phyloP scores from a whole-genome alignment of 2,888 invertebrate species.

The Folsomia manolachei region DNA sequence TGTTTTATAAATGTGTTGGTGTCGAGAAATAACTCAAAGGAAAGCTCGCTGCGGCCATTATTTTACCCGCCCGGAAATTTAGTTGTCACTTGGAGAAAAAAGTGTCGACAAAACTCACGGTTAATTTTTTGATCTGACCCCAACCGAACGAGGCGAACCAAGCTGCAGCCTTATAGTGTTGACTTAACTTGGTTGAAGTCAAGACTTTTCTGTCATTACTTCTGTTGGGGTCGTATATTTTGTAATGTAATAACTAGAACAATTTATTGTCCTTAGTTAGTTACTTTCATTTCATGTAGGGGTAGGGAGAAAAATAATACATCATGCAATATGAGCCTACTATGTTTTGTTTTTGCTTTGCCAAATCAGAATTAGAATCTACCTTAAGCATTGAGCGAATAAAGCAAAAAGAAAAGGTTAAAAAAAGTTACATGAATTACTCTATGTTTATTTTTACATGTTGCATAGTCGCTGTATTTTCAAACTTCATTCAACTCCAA shows the following conservation, averaged over 20 bases:
- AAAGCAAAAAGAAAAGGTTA: too few relatives aligned
- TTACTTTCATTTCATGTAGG: not conserved
- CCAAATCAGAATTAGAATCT: too few relatives aligned
- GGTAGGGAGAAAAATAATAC: too few relatives aligned
- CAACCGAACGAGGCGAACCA: constrained; percentile 24
- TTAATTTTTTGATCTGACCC: constrained; percentile 41
- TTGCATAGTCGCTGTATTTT: too few relatives aligned
- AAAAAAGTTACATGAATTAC: too few relatives aligned
- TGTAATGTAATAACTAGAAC: not conserved
- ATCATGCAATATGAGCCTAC: too few relatives aligned
- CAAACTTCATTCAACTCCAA: too few relatives aligned
- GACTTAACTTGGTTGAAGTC: constrained; percentile 24
- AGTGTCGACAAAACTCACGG: constrained; percentile 32
- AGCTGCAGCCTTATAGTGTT: too few relatives aligned
- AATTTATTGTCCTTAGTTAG: not conserved
- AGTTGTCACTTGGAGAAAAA: constrained; percentile 46
- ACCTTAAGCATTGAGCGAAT: too few relatives aligned
- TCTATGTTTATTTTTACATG: too few relatives aligned
- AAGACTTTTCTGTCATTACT: too few relatives aligned
- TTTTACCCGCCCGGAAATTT: constrained; percentile 47
- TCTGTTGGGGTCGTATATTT: constrained; percentile 14
- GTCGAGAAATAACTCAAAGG: constrained; percentile 41
- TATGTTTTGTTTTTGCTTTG: too few relatives aligned
- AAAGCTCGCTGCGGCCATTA: constrained; percentile 42
- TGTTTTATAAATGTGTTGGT: constrained; percentile 47